Base-by-base conservation (phyloP, 2,113 vertebrate genomes). In the Barbus barbus region DNA sequence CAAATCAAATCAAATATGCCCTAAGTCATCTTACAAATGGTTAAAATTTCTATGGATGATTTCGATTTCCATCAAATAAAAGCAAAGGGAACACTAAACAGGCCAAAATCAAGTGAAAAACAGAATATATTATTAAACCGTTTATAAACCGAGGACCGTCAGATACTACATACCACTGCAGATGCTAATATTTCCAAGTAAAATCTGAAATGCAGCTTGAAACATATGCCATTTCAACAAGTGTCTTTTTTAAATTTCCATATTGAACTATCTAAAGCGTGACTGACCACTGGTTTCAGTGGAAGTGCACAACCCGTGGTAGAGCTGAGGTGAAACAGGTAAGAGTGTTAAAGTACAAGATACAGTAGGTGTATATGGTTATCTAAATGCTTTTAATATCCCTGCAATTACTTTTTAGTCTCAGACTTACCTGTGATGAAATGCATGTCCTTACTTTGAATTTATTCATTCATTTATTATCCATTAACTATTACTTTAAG, bases 401-500 rank as follows among this genome's bases (percentile, higher is more conserved):
- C 83, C 83, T 79, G 67, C 83, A 84, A 79, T 56, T 24, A 80
- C 44, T 51, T 67, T 80, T 65, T 65, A 48, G 76, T 79, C 48
- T 72, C 41, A 73, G 56, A 80, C 63, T 48, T 72, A 80, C 26
- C 48, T 79, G 75, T 79, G 44, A 84, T 31, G 33, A 79, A 84
- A 79, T 48, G 63, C 60, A 78, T 67, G 58, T 84, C 83, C 67
- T 75, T 51, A 48, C 44, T 53, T 33, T 53, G 69, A 24, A 11
- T 86, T 83, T 81, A 72, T 51, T 63, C n/a, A 41, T 78, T 89
- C 11, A 36, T 74, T 63, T 71, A 48, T 88, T 81, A 86, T 56
- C 65, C 46, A 24, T 71, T 80, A 86, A 85, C 61, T 88, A 77
- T 75, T 83, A 83, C 86, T 84, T 81, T 81, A 78, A 80, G 65